phyloP scores from a whole-genome alignment of 2,113 vertebrate species.

The Zosterops hypoxanthus region DNA sequence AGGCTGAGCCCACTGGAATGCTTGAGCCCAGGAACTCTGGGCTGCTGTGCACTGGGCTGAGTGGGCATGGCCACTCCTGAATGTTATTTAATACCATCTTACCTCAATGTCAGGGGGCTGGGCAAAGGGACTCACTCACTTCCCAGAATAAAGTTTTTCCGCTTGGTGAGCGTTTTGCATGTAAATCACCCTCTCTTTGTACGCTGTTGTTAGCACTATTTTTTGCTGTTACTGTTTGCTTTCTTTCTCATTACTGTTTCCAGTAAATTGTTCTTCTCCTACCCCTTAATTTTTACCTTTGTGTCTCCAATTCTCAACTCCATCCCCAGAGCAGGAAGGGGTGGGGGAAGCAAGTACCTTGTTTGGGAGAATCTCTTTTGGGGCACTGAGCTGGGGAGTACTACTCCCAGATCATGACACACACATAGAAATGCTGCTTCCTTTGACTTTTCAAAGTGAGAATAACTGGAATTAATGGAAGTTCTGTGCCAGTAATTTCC shows the following conservation, averaged over 20 bases:
- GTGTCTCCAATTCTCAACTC: neutral
- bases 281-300: neutral
- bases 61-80: neutral
- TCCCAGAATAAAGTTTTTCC: neutral
- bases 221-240: neutral
- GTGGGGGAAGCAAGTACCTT: neutral
- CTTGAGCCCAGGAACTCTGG: neutral
- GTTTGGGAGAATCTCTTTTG: neutral
- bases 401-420: neutral
- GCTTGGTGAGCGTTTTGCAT: neutral
- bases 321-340: neutral
- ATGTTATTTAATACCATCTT: neutral
- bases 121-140: neutral
- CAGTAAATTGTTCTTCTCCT: neutral
- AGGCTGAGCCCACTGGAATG: neutral
- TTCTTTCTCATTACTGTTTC: neutral
- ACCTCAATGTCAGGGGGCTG: neutral
- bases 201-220: rapidly evolving
- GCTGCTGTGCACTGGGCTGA: rapidly evolving
- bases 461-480: neutral
- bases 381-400: neutral
- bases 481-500: neutral
- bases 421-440: neutral
- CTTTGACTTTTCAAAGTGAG: neutral
- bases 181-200: too few relatives aligned